A percentile compares a stretch with the other conserved stretches of the same genome.
phyloP scores from a whole-genome alignment of 2,888 invertebrate species.

The Eurytoma adleriae region DNA sequence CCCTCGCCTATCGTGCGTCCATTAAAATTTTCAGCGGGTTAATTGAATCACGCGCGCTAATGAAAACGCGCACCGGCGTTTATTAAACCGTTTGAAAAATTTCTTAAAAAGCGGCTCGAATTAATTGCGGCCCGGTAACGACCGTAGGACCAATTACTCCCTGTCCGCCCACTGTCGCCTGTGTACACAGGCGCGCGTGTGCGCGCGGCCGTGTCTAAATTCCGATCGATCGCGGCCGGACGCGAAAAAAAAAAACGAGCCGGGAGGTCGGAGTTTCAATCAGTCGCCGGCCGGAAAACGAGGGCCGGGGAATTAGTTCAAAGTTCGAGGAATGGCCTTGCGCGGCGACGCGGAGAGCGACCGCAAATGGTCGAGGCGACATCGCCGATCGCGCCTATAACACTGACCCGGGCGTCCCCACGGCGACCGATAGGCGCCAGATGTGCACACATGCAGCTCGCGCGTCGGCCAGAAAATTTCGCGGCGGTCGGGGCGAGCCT shows the following conservation, averaged over 20 bases:
- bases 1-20: too few species aligned
- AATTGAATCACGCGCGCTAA: too few species aligned
- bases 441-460: neutral
- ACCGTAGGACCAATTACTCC: too few species aligned
- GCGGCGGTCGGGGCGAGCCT: neutral
- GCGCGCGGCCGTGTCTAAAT: neutral
- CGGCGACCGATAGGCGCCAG: neutral
- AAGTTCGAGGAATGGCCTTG: slow-evolving; percentile 42
- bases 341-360: neutral
- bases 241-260: neutral
- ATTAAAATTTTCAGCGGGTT: too few species aligned
- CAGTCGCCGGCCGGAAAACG: neutral
- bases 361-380: slow-evolving; percentile 24
- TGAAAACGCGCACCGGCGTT: too few species aligned
- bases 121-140: too few species aligned
- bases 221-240: neutral
- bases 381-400: neutral
- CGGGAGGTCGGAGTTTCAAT: neutral
- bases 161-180: too few species aligned
- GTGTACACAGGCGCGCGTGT: too few species aligned
- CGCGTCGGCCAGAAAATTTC: neutral
- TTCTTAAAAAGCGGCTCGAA: too few species aligned
- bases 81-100: too few species aligned
- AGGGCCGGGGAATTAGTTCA: slow-evolving; percentile 22
- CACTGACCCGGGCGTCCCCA: neutral